Evolutionary conservation across 35 echinoderm and acorn worm genomes (phyloP), one percentile per base, ranked within the genome.

Genomic region (Holothuria glaberrima): DNA sequence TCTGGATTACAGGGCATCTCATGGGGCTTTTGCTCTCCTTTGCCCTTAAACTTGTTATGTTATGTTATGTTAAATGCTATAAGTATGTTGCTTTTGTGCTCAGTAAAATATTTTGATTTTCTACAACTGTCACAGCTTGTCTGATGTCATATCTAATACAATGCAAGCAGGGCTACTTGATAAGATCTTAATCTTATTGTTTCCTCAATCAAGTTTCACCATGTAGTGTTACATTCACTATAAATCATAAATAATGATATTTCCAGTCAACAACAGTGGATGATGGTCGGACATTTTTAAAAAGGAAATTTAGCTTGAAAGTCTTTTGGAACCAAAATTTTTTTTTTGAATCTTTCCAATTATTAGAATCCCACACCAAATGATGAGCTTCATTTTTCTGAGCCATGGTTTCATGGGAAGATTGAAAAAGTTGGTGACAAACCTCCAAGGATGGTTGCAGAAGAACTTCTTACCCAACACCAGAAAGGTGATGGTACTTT

Each of bases 381-480:
- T 71, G 97, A 99, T 62, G 97, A 99, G 77, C 97, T 99, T 26
- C 97, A 99, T 35, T 99, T 88, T 64, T 92, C 93, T 0, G 97
- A 99, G 52, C 90, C 93, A 5, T 99, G 97, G 97, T 99, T 99
- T 62, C 97, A 99, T 48, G 97, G 97, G 1, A 99, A 99, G 71
- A 91, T 99, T 12, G 93, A 94, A 79, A 97, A 86, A 21, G 90
- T 92, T 63, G 86, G 78, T 7, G 92, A 89, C 46, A 71, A 78
- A 56, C 86, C 46, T 24, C 93, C 97, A 30, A 81, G 97, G 9
- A 68, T 45, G 68, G 83, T 94, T 4, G 97, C 97, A 9, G 97
- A 99, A 41, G 86, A 99, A 79, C 63, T 99, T 6, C 79, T 99
- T 27, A 92, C 83, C 30, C 79, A 94, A 27, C 93, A 99, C 50